Evolutionary conservation across 1,140 invertebrate species (phyloP).

Genomic region (Branchinecta lindahli): DNA sequence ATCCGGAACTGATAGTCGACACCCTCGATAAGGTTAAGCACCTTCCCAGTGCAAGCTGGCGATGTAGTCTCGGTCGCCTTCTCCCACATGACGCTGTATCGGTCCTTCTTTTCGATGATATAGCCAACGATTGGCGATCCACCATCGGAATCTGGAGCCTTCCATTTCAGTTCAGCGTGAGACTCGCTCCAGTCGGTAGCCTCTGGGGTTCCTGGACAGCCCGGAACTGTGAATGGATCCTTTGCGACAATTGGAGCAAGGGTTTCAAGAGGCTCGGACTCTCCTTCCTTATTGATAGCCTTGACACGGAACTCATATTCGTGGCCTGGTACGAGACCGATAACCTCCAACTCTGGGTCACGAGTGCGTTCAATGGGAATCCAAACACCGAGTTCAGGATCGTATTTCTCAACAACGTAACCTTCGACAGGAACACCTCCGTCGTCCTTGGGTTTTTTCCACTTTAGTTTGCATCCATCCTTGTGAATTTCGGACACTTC

Average conservation of each 20-base stretch:
- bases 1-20: conserved; percentile 98
- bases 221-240: conserved; percentile 82
- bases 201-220: conserved; percentile 65
- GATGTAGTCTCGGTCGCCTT: conserved; percentile 65
- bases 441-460: conserved; percentile 96
- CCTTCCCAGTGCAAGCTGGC: conserved; percentile 49
- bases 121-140: conserved; percentile 85
- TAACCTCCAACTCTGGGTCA: conserved; percentile 71
- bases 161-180: conserved; percentile 74
- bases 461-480: conserved; percentile 85
- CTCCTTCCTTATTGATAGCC: conserved; percentile 90
- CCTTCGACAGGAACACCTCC: conserved; percentile 87
- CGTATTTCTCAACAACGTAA: conserved; percentile 91
- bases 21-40: conserved; percentile 81
- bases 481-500: conserved; percentile 90
- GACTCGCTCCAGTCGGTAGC: conserved; percentile 80
- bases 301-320: conserved; percentile 97
- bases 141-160: conserved; percentile 59
- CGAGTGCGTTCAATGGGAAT: conserved; percentile 64
- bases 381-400: conserved; percentile 78
- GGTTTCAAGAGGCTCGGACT: conserved; percentile 90
- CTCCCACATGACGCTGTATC: conserved; percentile 80
- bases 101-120: conserved; percentile 92
- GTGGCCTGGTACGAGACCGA: conserved; percentile 74
- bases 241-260: conserved; percentile 80